Conservation (phyloP, 2,113 vertebrate species). For the Podarcis cretensis region DNA sequence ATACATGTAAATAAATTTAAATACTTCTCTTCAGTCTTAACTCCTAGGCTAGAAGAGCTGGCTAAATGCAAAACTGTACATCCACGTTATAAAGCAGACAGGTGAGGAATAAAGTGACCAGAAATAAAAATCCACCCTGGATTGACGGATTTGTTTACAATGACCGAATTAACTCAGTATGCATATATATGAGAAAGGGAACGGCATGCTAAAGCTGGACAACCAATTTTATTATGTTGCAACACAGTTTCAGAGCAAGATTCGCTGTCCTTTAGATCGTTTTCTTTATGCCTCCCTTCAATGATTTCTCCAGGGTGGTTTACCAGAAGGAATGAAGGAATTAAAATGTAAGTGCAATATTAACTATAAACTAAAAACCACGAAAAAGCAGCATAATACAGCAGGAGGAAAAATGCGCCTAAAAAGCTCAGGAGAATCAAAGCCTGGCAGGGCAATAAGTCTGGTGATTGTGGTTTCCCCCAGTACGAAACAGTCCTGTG, state of each 20-base stretch:
- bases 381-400: too few species aligned
- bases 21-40: slow-evolving; percentile 43
- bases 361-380: too few species aligned
- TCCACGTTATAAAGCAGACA: slow-evolving; percentile 48
- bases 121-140: background rate
- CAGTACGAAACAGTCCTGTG: background rate
- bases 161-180: background rate
- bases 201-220: background rate
- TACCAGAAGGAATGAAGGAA: too few species aligned
- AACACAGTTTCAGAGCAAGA: background rate
- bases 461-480: background rate
- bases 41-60: slow-evolving; percentile 60
- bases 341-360: too few species aligned
- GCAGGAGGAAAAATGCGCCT: too few species aligned
- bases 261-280: too few species aligned
- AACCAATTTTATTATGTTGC: background rate
- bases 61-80: slow-evolving; percentile 49
- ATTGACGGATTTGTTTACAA: too few species aligned
- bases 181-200: background rate
- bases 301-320: too few species aligned
- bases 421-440: too few species aligned
- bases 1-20: background rate
- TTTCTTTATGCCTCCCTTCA: too few species aligned
- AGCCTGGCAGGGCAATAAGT: too few species aligned
- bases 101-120: slow-evolving; percentile 30